phyloP scores from a whole-genome alignment of 1,140 invertebrate species.

The Varroa destructor region DNA sequence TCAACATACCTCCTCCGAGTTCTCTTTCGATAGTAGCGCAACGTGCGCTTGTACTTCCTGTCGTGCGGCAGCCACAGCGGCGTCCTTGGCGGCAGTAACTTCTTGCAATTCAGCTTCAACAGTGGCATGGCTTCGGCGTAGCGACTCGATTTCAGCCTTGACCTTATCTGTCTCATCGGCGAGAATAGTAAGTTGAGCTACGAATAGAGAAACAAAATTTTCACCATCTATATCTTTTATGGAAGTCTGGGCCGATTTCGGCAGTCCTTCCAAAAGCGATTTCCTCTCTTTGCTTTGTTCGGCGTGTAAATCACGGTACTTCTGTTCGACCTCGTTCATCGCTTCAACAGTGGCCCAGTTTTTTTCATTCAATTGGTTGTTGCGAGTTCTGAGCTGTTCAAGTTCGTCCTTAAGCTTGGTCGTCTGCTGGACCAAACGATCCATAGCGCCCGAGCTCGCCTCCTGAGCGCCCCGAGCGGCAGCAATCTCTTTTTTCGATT shows the following conservation, averaged over 20 bases:
- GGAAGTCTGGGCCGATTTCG: neutral
- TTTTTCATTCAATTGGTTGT: neutral
- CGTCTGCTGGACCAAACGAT: neutral
- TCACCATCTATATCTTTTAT: constrained; percentile 5
- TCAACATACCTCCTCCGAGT: too few species aligned
- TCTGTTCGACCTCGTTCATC: neutral
- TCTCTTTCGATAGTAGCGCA: neutral
- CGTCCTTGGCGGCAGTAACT: neutral
- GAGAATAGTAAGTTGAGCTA: neutral
- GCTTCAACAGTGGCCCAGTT: constrained; percentile 18
- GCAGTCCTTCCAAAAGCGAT: neutral
- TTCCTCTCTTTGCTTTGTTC: neutral
- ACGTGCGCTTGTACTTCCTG: neutral
- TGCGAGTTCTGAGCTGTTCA: neutral
- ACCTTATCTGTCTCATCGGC: neutral
- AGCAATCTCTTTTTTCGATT: constrained; percentile 4
- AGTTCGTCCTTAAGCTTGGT: neutral
- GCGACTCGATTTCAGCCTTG: constrained; percentile 1
- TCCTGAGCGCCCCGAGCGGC: neutral
- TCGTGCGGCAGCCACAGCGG: neutral
- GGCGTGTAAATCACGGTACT: neutral
- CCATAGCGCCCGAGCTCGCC: neutral
- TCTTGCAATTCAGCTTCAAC: neutral
- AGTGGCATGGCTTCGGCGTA: neutral
- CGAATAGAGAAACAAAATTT: neutral